phyloP scores from a whole-genome alignment of 2,888 invertebrate species.

The Watsonalla cultraria region DNA sequence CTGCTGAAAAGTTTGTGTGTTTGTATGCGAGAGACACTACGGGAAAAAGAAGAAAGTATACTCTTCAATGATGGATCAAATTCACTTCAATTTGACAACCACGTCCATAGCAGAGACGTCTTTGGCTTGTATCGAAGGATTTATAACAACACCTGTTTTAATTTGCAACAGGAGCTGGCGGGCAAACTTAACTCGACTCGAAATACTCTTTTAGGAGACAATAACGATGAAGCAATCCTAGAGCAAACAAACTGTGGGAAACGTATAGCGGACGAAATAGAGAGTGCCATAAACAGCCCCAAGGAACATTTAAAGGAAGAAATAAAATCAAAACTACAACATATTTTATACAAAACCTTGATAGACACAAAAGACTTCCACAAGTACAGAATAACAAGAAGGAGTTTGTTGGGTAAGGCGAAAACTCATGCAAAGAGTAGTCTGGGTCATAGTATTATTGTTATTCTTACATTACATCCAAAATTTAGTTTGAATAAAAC shows the following conservation, averaged over 20 bases:
- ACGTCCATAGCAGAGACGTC: conserved; percentile 17
- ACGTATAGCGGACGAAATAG: conserved; percentile 1
- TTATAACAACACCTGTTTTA: conserved; percentile 53
- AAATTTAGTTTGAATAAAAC: conserved; percentile 8
- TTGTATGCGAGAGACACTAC: conserved; percentile 53
- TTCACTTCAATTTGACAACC: conserved; percentile 18
- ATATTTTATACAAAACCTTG: conserved; percentile 44
- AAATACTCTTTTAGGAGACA: conserved; percentile 1
- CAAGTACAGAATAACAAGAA: conserved; percentile 46
- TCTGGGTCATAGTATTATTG: conserved; percentile 36
- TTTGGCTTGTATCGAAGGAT: conserved; percentile 48
- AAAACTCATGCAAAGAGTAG: conserved; percentile 12
- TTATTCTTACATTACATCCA: conserved; percentile 51
- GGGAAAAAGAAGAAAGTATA: conserved; percentile 29
- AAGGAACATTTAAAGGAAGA: conserved; percentile 4
- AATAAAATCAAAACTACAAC: conserved; percentile 20
- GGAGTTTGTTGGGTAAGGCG: conserved; percentile 36
- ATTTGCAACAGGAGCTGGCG: conserved; percentile 36
- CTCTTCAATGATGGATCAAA: conserved; percentile 23
- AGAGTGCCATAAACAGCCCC: conserved; percentile 9
- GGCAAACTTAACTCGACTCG: conserved; percentile 24
- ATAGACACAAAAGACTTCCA: conserved; percentile 40
- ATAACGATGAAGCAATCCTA: conserved; percentile 17
- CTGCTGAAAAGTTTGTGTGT: conserved; percentile 56
- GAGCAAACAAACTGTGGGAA: conserved; percentile 21